Conservation (phyloP, 2,888 invertebrate genomes). For the Byasa hedistus region DNA sequence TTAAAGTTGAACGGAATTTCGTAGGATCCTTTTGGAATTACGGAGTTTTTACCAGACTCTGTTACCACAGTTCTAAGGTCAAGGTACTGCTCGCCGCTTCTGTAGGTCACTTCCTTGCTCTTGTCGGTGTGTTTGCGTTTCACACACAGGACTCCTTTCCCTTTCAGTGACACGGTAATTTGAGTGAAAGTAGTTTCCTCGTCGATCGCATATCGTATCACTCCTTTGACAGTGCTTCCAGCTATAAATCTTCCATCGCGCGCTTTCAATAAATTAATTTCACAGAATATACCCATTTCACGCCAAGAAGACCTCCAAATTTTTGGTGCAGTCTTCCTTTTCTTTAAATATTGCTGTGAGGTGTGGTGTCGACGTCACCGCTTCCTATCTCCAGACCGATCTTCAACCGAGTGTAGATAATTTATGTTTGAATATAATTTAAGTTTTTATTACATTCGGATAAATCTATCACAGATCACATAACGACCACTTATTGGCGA, state of each 20-base stretch:
- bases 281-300: conserved; percentile 39
- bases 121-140: conserved; percentile 19
- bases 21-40: conserved; percentile 31
- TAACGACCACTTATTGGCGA: conserved; percentile 10
- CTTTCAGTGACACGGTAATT: conserved; percentile 38
- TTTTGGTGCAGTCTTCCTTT: background rate
- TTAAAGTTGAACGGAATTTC: conserved; percentile 37
- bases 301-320: background rate
- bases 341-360: background rate
- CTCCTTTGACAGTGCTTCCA: conserved; percentile 36
- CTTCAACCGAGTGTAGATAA: background rate
- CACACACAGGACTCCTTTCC: conserved; percentile 27
- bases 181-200: conserved; percentile 34
- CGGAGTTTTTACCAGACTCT: background rate
- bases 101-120: conserved; percentile 13
- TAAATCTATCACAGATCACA: conserved; percentile 18
- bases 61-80: conserved; percentile 29
- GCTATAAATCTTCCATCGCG: conserved; percentile 32
- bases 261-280: conserved; percentile 35
- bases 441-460: conserved; percentile 1
- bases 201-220: conserved; percentile 37
- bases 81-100: conserved; percentile 34
- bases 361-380: background rate
- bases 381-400: background rate
- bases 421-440: background rate